phyloP scores from a whole-genome alignment of 1,140 invertebrate genomes.

The Tyrophagus putrescentiae region DNA sequence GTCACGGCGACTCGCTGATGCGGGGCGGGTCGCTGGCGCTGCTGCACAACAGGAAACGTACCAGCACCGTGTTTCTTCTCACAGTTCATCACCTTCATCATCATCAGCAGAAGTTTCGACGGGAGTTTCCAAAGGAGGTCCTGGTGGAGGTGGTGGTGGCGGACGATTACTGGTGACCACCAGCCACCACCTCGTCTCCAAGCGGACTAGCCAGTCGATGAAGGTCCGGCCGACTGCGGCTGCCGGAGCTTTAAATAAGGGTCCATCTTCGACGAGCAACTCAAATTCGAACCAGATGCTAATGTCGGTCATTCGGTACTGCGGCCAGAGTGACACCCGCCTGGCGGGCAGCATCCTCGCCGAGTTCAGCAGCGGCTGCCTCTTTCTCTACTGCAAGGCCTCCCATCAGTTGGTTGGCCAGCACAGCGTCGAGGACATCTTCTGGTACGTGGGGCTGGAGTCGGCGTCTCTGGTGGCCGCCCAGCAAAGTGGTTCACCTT shows the following conservation, averaged over 20 bases:
- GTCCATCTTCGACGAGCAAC: too few relatives aligned
- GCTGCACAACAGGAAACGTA: slow-evolving; percentile 1
- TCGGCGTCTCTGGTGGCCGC: too few relatives aligned
- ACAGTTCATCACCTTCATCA: background rate
- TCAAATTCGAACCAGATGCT: slow-evolving; percentile 2
- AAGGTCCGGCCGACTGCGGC: background rate
- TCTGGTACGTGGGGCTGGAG: slow-evolving; percentile 12
- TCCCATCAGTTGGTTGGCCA: slow-evolving; percentile 12
- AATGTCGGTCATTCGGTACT: slow-evolving; percentile 12
- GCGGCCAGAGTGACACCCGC: slow-evolving; percentile 15
- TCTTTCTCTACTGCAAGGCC: slow-evolving; percentile 13
- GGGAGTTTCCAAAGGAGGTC: too few relatives aligned
- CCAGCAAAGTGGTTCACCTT: too few relatives aligned
- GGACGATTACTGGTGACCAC: too few relatives aligned
- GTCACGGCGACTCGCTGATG: background rate
- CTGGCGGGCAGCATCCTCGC: background rate
- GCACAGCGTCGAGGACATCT: background rate
- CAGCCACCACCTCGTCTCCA: background rate
- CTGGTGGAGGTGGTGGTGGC: too few relatives aligned
- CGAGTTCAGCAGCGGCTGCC: background rate
- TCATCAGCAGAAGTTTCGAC: too few relatives aligned
- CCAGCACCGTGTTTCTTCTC: background rate
- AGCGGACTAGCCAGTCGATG: slow-evolving; percentile 6
- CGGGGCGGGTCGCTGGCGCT: background rate
- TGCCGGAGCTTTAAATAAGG: background rate